A percentile compares a stretch with the other conserved stretches of the same genome.
These are phyloP conservation scores for Halcyon leucocephala DNA, from an alignment of 2,797 vertebrate genomes.

Conservation along the genomic window DNA sequence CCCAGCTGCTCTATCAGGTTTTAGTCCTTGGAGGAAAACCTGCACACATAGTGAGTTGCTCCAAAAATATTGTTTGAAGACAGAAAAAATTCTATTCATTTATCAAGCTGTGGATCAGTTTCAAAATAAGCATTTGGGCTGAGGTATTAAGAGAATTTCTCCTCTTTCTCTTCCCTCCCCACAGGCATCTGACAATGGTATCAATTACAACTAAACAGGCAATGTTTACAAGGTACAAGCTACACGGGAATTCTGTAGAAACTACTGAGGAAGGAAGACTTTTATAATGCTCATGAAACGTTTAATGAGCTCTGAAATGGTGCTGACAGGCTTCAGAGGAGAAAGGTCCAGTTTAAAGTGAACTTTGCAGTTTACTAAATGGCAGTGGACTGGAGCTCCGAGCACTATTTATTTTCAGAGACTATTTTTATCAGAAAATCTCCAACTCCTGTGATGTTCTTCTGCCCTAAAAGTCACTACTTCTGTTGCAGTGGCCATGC, in stretches of 20 bases:
- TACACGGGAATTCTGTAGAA: neutral
- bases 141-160: neutral
- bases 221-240: neutral
- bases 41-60: neutral
- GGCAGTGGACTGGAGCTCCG: neutral
- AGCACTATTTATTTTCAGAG: neutral
- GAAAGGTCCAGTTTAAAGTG: neutral
- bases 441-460: neutral
- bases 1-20: neutral
- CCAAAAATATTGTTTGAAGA: neutral
- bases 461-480: neutral
- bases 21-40: neutral
- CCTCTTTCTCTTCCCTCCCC: neutral
- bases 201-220: neutral
- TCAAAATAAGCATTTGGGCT: neutral
- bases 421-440: slow-evolving; percentile 28
- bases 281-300: neutral
- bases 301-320: slow-evolving; percentile 24
- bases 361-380: neutral
- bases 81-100: neutral
- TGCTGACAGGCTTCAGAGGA: slow-evolving; percentile 16
- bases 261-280: neutral
- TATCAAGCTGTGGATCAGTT: neutral
- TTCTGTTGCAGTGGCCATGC: neutral
- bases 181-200: neutral